Base-by-base conservation (phyloP, 2,888 invertebrate species). In the Dasypogon diadema region DNA sequence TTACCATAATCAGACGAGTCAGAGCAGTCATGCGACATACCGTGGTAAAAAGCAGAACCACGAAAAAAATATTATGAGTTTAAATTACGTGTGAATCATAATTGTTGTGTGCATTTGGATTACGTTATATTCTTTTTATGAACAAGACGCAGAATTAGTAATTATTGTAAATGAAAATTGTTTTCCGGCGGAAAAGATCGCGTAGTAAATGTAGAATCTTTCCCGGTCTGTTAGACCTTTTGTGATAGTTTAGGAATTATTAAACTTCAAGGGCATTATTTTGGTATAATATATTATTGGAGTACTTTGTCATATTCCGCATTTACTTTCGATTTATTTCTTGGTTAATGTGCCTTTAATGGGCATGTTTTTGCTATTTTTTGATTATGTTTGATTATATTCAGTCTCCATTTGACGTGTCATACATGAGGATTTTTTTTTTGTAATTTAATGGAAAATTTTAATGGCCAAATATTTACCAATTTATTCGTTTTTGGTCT, bases 21-120 rank as follows among this genome's bases (percentile, higher is more conserved):
- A 30, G 6, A 30, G 34, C 34, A n/a, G n/a, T n/a, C n/a, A n/a
- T n/a, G n/a, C n/a, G n/a, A n/a, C 30, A 30, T 30, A 8, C 8
- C 3, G 30, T 8, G 30, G 30, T 30, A 30, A 30, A 30, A 30
- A 42, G 8, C 42, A 16, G 22, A 4, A n/a, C 51, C 12, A 26
- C 56, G 5, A 22, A 10, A 26, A 24, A 8, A 56, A 4, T 24
- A 26, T 56, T n/a, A 56, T 56, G 56, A 56, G n/a, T 30, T 26
- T 34, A 24, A 26, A 54, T 70, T 70, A 54, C 70, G 70, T 70
- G 30, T 70, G 70, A 70, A 70, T 70, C 70, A 70, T 34, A 65
- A 70, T 54, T 54, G 54, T 54, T 54, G 30, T 54, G 34, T 70
- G 70, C 70, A 70, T 70, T 18, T 30, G 3, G 34, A 70, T 70